Evolutionary conservation across 2,888 invertebrate genomes (phyloP), one percentile per base, ranked within the genome.

Genomic region (Xanthia togata): DNA sequence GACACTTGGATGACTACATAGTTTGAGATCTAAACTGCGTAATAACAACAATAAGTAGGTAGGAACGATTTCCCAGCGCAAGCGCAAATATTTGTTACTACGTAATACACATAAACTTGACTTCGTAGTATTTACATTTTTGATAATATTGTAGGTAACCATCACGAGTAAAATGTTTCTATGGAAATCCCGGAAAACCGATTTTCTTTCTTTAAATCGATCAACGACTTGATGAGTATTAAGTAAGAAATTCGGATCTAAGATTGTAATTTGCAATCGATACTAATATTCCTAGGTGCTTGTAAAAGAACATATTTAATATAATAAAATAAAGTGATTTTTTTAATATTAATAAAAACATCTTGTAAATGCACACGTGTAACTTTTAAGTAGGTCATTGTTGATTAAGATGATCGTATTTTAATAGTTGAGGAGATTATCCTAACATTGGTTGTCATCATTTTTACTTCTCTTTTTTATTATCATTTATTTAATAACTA

Each of bases 1-100:
- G 79, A 88, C 63, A 74, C 74, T 80, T 50, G 50, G 62, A 86
- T 86, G 83, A 82, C 86, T 82, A 47, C 59, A 65, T 76, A 53
- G 57, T 71, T 69, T 8, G 68, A 74, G 38, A 74, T 82, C 62
- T 60, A 26, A 65, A 86, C 74, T 82, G 79, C 74, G 85, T 79
- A 83, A 71, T 82, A 75, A 38, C 53, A 60, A 65, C 64, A 53
- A 23, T 50, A 75, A 11, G 26, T 47, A 60, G 1, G 44, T 47
- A 60, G 1, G 44, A 35, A 65, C 6, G 35, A 70, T 76, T 75
- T 70, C 63, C 35, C 59, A 0, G 63, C 23, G 55, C 53, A 20
- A 38, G 23, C 41, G 59, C 64, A 88, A 81, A 88, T 83, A 83
- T 73, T 83, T 80, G 69, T 64, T 20, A 57, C n/a, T 44, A 59